phyloP scores from a whole-genome alignment of 2,113 vertebrate genomes.

The Thermophis baileyi region DNA sequence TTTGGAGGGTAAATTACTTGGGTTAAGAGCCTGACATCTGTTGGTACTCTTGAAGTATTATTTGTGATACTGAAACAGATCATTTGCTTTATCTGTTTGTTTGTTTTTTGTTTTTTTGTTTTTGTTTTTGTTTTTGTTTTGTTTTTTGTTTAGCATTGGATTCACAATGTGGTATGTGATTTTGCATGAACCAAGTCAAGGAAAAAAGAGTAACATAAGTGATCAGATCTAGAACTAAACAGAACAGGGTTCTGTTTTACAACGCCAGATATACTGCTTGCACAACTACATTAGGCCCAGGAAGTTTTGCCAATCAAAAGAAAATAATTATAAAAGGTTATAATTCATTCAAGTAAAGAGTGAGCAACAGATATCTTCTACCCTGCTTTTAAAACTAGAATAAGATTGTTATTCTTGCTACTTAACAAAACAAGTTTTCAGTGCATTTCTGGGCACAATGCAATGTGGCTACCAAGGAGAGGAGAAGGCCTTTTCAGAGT shows the following conservation, averaged over 20 bases:
- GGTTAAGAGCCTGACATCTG: background rate
- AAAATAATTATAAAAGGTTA: background rate
- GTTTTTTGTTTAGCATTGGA: background rate
- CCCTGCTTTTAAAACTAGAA: background rate
- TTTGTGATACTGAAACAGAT: background rate
- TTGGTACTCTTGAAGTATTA: background rate
- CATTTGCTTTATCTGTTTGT: background rate
- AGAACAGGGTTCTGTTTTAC: background rate
- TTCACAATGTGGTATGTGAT: background rate
- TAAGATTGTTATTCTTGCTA: background rate
- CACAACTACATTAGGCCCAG: background rate
- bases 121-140: background rate
- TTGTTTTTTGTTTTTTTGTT: background rate
- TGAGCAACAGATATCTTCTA: background rate
- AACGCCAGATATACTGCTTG: background rate
- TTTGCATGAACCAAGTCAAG: background rate
- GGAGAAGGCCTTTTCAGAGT: background rate
- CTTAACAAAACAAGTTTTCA: background rate
- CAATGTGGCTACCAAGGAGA: background rate
- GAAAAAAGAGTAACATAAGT: background rate
- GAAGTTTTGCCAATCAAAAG: background rate
- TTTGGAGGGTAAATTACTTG: background rate
- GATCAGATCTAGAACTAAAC: background rate
- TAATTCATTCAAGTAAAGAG: background rate
- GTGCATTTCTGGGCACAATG: background rate